These are phyloP conservation scores for Palloptera scutellata DNA, from an alignment of 2,888 invertebrate species.

Conservation along the genomic window DNA sequence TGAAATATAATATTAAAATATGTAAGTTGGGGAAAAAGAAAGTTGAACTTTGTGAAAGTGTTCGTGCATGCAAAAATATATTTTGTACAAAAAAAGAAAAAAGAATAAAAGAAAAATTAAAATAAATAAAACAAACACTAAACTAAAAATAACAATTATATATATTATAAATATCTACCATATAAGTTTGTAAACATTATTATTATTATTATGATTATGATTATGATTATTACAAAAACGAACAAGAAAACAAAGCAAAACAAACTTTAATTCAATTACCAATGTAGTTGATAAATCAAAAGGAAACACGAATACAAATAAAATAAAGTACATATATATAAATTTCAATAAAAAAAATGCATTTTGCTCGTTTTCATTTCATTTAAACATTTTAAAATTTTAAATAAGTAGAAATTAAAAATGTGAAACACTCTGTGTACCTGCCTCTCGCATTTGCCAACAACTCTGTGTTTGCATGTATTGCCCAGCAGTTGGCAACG, in stretches of 20 bases:
- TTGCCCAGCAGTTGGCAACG: not conserved
- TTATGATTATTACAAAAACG: conserved; percentile 3
- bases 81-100: conserved; percentile 6
- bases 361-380: not conserved
- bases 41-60: not conserved
- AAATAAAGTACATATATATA: conserved; percentile 30
- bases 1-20: too few relatives aligned
- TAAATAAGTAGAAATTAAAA: not conserved
- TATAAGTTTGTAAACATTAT: conserved; percentile 35
- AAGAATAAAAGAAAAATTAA: not conserved
- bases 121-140: conserved; percentile 18
- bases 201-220: too few relatives aligned
- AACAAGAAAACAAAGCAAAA: conserved; percentile 25
- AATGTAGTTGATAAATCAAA: conserved; percentile 17
- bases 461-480: not conserved
- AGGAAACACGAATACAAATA: conserved; percentile 13
- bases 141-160: conserved; percentile 26
- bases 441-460: not conserved
- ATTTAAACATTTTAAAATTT: conserved; percentile 3
- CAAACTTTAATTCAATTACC: conserved; percentile 33
- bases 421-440: not conserved
- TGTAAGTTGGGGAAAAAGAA: too few relatives aligned
- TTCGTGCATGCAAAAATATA: conserved; percentile 45
- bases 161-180: conserved; percentile 23
- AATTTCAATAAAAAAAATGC: conserved; percentile 16